Evolutionary conservation across 2,888 invertebrate genomes (phyloP).

Genomic region (Lacanobia wlatinum): DNA sequence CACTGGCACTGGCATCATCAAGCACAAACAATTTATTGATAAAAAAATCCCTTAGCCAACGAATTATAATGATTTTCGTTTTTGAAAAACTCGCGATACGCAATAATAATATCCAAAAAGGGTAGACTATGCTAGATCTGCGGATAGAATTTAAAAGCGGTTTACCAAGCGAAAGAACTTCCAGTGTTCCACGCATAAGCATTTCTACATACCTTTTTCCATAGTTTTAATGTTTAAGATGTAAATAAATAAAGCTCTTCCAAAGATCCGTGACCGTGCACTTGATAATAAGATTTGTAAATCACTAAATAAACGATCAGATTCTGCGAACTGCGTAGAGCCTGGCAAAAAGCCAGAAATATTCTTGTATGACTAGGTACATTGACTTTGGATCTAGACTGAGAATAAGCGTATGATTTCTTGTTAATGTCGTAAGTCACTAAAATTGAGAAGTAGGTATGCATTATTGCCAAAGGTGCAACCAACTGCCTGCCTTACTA

Average conservation of each 20-base stretch:
- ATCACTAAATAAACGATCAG: slow-evolving; percentile 12
- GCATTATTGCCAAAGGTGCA: background rate
- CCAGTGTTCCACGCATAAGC: no score
- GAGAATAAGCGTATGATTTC: slow-evolving; percentile 18
- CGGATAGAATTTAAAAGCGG: no score
- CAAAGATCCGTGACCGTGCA: slow-evolving; percentile 20
- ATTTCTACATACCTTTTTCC: slow-evolving; percentile 31
- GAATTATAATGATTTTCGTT: no score
- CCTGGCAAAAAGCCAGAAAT: slow-evolving; percentile 41
- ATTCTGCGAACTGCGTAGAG: background rate
- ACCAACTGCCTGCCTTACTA: no score
- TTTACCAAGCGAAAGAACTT: no score
- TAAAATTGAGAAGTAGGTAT: slow-evolving; percentile 1
- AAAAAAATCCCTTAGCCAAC: no score
- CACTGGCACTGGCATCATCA: no score
- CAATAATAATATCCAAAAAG: no score
- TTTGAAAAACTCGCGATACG: no score
- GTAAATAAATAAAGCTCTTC: background rate
- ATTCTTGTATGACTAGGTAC: slow-evolving; percentile 44
- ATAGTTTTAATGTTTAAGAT: background rate
- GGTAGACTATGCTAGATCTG: no score
- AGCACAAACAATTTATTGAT: no score
- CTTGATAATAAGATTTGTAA: slow-evolving; percentile 17
- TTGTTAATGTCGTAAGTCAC: slow-evolving; percentile 17
- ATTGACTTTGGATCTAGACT: slow-evolving; percentile 45